phyloP scores from a whole-genome alignment of 2,113 vertebrate genomes.

The Chloropsis hardwickii region DNA sequence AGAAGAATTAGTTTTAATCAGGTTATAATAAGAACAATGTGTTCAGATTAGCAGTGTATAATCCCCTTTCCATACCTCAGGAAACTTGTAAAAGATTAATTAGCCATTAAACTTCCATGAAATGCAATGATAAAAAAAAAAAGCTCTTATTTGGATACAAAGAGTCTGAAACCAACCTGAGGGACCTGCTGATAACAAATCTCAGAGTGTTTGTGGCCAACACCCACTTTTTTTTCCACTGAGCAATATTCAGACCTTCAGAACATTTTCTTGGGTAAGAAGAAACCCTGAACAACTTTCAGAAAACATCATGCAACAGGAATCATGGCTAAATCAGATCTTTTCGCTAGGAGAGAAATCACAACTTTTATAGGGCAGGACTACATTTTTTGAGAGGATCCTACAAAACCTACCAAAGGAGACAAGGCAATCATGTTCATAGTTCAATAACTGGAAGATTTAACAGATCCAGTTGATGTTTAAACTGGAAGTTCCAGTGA shows the following conservation, averaged over 20 bases:
- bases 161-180: background rate
- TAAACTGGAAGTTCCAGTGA: background rate
- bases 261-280: background rate
- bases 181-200: background rate
- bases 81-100: conserved; percentile 53
- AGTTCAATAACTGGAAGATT: background rate
- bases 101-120: conserved; percentile 55
- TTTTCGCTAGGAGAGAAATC: background rate
- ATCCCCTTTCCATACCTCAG: conserved; percentile 49
- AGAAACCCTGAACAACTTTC: background rate
- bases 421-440: background rate
- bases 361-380: background rate
- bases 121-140: conserved; percentile 12
- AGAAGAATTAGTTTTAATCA: conserved; percentile 48
- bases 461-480: background rate
- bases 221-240: background rate
- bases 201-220: background rate
- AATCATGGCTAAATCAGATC: background rate
- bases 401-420: background rate
- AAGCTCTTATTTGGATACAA: background rate
- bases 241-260: background rate
- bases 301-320: background rate
- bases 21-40: conserved; percentile 60
- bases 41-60: conserved; percentile 52
- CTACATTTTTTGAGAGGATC: background rate